A percentile compares a stretch with the other conserved stretches of the same genome.
phyloP scores from a whole-genome alignment of 2,888 invertebrate genomes.

The Tyria jacobaeae region DNA sequence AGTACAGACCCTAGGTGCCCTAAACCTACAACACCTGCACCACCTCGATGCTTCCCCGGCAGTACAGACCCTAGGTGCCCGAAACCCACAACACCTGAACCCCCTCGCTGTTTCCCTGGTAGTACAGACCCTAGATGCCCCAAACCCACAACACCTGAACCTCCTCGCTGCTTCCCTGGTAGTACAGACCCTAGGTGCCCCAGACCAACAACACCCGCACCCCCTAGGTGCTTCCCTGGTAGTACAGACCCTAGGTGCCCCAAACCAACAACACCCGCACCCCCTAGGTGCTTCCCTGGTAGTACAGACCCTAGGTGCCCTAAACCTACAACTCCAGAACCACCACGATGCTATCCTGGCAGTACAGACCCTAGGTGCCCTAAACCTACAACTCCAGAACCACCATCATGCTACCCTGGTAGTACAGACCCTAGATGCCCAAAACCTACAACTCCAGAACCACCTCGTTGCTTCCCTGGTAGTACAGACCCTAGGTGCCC shows the following conservation, averaged over 20 bases:
- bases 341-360: conserved; percentile 37
- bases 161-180: conserved; percentile 29
- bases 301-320: conserved; percentile 46
- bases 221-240: conserved; percentile 53
- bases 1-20: conserved; percentile 3
- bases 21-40: not conserved
- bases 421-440: conserved; percentile 5
- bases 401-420: conserved; percentile 37
- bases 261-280: conserved; percentile 45
- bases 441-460: not conserved
- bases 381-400: conserved; percentile 49
- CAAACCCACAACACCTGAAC: not conserved
- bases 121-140: conserved; percentile 17
- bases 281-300: conserved; percentile 45
- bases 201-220: conserved; percentile 42
- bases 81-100: conserved; percentile 44
- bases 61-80: conserved; percentile 25
- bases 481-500: conserved; percentile 24
- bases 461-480: conserved; percentile 52
- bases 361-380: conserved; percentile 34
- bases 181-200: conserved; percentile 44
- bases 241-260: conserved; percentile 51
- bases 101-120: conserved; percentile 54
- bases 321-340: conserved; percentile 22
- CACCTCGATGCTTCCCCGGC: conserved; percentile 40